These are phyloP conservation scores for Mus pahari DNA, from an alignment of 2,113 vertebrate species.

Conservation along the genomic window DNA sequence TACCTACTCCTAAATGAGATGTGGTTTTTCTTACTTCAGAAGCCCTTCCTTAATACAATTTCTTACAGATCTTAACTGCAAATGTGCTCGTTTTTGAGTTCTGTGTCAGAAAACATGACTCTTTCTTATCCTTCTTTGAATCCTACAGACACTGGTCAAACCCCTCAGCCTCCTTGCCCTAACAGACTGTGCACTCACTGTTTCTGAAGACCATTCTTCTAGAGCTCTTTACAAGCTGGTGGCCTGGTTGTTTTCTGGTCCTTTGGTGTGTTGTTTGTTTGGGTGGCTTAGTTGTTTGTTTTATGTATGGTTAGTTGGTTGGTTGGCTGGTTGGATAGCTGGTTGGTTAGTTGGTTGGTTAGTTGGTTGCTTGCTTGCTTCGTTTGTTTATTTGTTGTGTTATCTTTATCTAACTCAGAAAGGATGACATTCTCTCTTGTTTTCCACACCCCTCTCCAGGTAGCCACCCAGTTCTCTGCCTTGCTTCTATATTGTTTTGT, in stretches of 20 bases:
- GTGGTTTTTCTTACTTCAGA: background rate
- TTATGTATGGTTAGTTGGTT: no score
- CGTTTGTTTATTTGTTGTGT: background rate
- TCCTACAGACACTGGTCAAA: background rate
- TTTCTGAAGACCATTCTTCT: background rate
- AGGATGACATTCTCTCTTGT: background rate
- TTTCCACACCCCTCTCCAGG: no score
- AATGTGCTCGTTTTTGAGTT: background rate
- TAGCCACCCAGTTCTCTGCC: background rate
- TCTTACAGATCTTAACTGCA: background rate
- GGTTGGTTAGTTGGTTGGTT: no score
- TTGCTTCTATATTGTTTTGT: background rate
- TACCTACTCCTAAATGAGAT: background rate
- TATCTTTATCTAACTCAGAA: background rate
- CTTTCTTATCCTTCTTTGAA: background rate
- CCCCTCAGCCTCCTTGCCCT: background rate
- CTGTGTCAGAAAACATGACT: background rate
- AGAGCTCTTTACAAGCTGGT: accelerated
- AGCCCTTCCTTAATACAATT: background rate
- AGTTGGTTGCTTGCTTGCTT: no score
- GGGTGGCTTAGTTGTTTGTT: no score
- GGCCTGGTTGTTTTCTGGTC: background rate
- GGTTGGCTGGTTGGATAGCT: no score
- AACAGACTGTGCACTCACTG: no score
- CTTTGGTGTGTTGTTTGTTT: background rate